Evolutionary conservation across 2,797 vertebrate genomes (phyloP), one percentile per base, ranked within the genome.

Genomic region (Adrianichthys oophorus): DNA sequence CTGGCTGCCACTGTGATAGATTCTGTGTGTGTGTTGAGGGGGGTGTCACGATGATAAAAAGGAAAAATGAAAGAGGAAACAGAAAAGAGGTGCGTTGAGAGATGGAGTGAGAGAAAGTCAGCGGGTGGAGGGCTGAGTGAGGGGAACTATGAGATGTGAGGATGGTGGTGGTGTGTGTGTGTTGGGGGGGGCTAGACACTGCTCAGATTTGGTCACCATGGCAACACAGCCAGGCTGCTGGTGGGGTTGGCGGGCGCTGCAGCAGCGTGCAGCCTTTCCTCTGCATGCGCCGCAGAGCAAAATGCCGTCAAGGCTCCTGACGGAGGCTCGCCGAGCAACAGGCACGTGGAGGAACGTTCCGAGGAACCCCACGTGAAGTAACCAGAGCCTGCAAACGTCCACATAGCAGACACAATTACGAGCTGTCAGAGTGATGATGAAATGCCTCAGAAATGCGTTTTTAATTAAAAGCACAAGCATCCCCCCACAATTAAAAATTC

Each of bases 201-300:
- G 90, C 90, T 90, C 90, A 90, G 89, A 88, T 89, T 76, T 86
- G 83, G 91, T 93, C 81, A 40, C 92, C 92, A 93, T 93, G 85
- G 91, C 86, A 93, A 93, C 91, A 89, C 89, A 85, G 89, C 85
- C 85, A 70, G 87, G 89, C 92, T 91, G 90, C 85, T 84, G 85
- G 85, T 89, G 76, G 85, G 88, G 90, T 83, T 89, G 84, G 90
- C 82, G 83, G 74, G 85, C 78, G 86, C 90, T 92, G 91, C 91
- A 79, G 91, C 91, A 92, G 82, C 79, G 79, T 86, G 79, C 32
- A 90, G 88, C 83, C 79, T 88, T 85, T 85, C 85, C 79, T 76
- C 89, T 89, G 89, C 32, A 12, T 37, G 32, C 78, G 64, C 88
- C 74, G 74, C 84, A 79, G 82, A 89, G 86, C 78, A 73, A 89